Evolutionary conservation across 2,888 invertebrate species (phyloP).

Genomic region (Spialia ferax): DNA sequence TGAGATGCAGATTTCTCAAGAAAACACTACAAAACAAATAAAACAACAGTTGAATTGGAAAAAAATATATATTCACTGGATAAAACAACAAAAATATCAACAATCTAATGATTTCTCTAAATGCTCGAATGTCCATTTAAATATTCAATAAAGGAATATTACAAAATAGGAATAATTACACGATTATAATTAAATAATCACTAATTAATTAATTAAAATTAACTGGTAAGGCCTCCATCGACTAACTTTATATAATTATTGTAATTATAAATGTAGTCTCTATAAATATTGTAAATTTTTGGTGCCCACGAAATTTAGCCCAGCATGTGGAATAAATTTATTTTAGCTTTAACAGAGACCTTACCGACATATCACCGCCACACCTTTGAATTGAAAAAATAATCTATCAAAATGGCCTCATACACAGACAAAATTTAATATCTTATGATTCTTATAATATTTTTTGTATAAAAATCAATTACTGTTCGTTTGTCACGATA

Average conservation of each 20-base stretch:
- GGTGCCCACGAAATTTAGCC: conserved; percentile 4
- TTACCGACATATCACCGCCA: background rate
- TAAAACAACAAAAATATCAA: conserved; percentile 70
- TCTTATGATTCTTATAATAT: no score
- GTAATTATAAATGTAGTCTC: background rate
- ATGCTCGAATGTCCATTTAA: conserved; percentile 40
- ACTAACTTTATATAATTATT: background rate
- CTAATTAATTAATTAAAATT: background rate
- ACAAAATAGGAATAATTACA: conserved; percentile 21
- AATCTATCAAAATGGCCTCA: conserved; percentile 1
- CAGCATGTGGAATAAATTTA: background rate
- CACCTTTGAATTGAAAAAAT: background rate
- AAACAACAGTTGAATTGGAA: conserved; percentile 58
- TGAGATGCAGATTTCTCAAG: background rate
- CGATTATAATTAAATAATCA: conserved; percentile 2
- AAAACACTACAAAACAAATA: conserved; percentile 46
- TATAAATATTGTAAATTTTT: conserved; percentile 10
- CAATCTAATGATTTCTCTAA: conserved; percentile 58
- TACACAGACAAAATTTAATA: background rate
- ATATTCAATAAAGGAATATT: conserved; percentile 37
- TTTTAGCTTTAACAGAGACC: background rate
- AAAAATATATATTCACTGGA: conserved; percentile 69
- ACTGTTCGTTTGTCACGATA: no score
- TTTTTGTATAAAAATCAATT: no score
- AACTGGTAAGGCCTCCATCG: background rate